These are phyloP conservation scores for Girardia tigrina DNA, from an alignment of 2,888 invertebrate genomes.

Conservation along the genomic window DNA sequence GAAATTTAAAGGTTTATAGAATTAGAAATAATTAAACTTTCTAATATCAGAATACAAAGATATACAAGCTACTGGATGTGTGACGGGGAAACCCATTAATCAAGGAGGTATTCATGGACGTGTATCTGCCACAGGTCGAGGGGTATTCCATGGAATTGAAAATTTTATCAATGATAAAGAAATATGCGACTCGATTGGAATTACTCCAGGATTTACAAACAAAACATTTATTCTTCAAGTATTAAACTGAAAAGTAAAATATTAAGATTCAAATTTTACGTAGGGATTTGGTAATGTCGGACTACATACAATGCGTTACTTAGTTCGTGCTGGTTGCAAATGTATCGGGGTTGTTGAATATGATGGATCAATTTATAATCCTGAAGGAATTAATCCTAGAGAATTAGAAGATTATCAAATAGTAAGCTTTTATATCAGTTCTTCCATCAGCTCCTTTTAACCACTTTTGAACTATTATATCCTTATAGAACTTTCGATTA, in stretches of 20 bases:
- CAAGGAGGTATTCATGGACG: conserved; percentile 90
- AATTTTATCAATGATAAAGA: conserved; percentile 82
- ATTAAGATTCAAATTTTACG: not conserved
- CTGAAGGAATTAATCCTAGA: conserved; percentile 73
- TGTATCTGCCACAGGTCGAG: conserved; percentile 76
- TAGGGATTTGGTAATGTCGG: conserved; percentile 95
- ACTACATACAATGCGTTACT: conserved; percentile 79
- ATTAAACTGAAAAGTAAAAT: conserved; percentile 24
- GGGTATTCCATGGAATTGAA: conserved; percentile 70
- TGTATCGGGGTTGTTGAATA: conserved; percentile 79
- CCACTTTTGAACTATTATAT: too few relatives aligned
- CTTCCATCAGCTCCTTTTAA: too few relatives aligned
- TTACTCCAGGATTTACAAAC: conserved; percentile 81
- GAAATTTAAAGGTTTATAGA: too few relatives aligned
- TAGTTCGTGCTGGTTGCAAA: conserved; percentile 77
- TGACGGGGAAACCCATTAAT: conserved; percentile 92
- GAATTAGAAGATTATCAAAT: conserved; percentile 54
- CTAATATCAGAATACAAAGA: conserved; percentile 72
- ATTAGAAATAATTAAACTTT: too few relatives aligned
- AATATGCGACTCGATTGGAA: conserved; percentile 80
- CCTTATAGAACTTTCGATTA: too few relatives aligned
- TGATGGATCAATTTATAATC: conserved; percentile 71
- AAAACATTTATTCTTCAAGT: conserved; percentile 83
- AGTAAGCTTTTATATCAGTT: too few relatives aligned
- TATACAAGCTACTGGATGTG: conserved; percentile 86